A percentile compares a stretch with the other conserved stretches of the same genome.
Evolutionary conservation across 2,113 vertebrate genomes (phyloP).

Genomic region (Ciconia boyciana): DNA sequence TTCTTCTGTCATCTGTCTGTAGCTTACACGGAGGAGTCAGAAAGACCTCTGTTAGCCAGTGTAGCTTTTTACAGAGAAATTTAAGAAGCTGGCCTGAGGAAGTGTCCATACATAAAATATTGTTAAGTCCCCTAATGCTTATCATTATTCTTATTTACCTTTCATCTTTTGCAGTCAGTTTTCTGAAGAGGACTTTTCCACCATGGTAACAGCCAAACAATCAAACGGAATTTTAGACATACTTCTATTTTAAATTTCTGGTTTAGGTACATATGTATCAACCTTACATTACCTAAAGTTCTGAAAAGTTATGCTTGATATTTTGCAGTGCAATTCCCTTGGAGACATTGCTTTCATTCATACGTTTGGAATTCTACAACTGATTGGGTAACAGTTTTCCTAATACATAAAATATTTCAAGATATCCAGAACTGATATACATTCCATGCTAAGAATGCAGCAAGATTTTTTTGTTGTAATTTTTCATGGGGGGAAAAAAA

Average conservation of each 20-base stretch:
- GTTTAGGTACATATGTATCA: accelerated
- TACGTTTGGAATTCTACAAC: neutral
- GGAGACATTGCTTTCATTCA: neutral
- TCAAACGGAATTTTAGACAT: neutral
- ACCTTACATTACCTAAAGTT: neutral
- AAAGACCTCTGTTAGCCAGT: neutral
- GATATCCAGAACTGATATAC: neutral
- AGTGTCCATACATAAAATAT: neutral
- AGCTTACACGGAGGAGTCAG: neutral
- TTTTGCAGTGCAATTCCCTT: neutral
- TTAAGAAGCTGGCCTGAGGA: neutral
- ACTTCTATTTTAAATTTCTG: neutral
- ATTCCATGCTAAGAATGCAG: neutral
- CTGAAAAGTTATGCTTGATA: neutral
- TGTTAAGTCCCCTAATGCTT: neutral
- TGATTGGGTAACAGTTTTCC: neutral
- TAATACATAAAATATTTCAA: neutral
- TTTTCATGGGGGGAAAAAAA: neutral
- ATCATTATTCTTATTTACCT: neutral
- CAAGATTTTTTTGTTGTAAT: neutral
- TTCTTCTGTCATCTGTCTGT: neutral
- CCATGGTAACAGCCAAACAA: neutral
- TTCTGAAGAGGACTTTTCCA: neutral
- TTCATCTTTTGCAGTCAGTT: neutral
- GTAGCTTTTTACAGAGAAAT: neutral